Percentiles rank a stretch among this genome's conserved stretches.
Evolutionary conservation across 1,140 invertebrate genomes (phyloP).

Genomic region (Steinernema feltiae): DNA sequence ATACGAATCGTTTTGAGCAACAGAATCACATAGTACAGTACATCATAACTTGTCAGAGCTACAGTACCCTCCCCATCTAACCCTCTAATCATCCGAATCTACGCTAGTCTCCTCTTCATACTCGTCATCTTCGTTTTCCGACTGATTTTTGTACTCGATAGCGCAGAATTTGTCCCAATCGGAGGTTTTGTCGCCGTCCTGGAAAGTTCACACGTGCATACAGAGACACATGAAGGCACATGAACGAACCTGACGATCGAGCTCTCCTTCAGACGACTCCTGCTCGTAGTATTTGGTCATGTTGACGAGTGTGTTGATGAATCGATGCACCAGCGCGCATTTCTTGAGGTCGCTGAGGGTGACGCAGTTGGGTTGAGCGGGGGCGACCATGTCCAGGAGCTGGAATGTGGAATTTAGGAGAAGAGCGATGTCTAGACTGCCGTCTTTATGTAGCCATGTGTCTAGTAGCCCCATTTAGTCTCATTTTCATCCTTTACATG

Average conservation of each 20-base stretch:
- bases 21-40: too few species aligned
- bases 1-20: neutral
- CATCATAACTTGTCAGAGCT: too few species aligned
- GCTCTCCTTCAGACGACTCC: constrained; percentile 89
- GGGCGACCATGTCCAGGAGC: constrained; percentile 96
- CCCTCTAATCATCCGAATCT: neutral
- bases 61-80: too few species aligned
- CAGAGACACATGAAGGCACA: too few species aligned
- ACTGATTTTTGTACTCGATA: constrained; percentile 65
- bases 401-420: constrained; percentile 60
- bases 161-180: constrained; percentile 98
- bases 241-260: constrained; percentile 67
- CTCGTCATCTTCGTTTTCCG: constrained; percentile 40
- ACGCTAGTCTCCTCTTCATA: constrained; percentile 2
- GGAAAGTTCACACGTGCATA: neutral
- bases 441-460: too few species aligned
- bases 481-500: too few species aligned
- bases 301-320: constrained; percentile 99
- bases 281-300: constrained; percentile 97
- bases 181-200: constrained; percentile 68
- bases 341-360: constrained; percentile 82
- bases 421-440: too few species aligned
- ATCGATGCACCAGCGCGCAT: constrained; percentile 90
- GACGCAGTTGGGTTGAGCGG: constrained; percentile 65
- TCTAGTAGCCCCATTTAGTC: too few species aligned